Base-by-base conservation (phyloP, 2,113 vertebrate species). In the Plecotus auritus region DNA sequence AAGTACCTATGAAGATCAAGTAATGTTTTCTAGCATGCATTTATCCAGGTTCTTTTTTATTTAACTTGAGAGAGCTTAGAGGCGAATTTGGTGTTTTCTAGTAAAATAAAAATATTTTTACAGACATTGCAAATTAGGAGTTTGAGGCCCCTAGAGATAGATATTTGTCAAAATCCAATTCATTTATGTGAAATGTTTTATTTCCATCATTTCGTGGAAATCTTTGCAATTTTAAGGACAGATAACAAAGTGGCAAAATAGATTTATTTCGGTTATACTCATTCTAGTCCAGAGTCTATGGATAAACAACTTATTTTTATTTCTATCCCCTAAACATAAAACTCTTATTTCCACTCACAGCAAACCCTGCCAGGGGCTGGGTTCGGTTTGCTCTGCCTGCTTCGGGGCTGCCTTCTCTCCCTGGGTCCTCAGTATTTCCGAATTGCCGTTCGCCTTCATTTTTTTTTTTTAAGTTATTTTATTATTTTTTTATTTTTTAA, bases 131-230 rank as follows among this genome's bases (percentile, higher is more conserved):
- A 82, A 85, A 35, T 59, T 88, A 45, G 5, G 51, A n/a, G 22
- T 92, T 77, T 82, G 67, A 92, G 32, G 51, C 40, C 32, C 17
- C 13, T 37, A 30, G 73, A 78, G 20, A 17, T 76, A 51, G 51
- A 74, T 88, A 49, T 74, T 86, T 92, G 40, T 92, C 74, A 82
- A 85, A 92, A 88, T 66, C 30, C 20, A 26, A 1, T 84, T 87
- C 13, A 67, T 69, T 86, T 51, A 86, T 20, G 8, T 86, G 59
- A 91, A 85, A 7, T 51, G 42, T 74, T 81, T 91, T 91, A 59
- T 77, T 98, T 6, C 85, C 81, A 95, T 95, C 95, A 97, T 78
- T 93, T 98, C 72, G 20, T 93, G 93, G 92, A 77, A 26, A 45
- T 69, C 90, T 96, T 67, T 64, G 16, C 4, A 47, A 88, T 96